Evolutionary conservation across 2,888 invertebrate species (phyloP).

Genomic region (Eupithecia centaureata): DNA sequence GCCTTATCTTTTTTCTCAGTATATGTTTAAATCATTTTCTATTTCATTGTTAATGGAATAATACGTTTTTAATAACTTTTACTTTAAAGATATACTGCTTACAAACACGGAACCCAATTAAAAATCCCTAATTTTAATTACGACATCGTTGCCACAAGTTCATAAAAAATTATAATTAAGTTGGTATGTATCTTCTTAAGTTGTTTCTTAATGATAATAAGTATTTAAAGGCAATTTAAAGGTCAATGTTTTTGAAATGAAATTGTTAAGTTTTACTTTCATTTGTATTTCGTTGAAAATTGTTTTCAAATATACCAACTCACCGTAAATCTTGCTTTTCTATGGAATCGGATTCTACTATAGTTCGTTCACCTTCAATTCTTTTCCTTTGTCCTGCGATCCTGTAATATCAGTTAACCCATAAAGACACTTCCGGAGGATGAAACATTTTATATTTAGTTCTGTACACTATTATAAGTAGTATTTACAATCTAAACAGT

Average conservation of each 20-base stretch:
- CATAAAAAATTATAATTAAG: conserved; percentile 12
- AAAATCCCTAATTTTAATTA: conserved; percentile 30
- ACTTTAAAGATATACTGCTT: conserved; percentile 40
- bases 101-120: conserved; percentile 41
- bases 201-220: neutral
- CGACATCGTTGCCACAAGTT: conserved; percentile 22
- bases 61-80: conserved; percentile 7
- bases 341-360: neutral
- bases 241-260: neutral
- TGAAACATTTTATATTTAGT: too few species aligned
- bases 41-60: too few species aligned
- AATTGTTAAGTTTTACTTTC: too few species aligned
- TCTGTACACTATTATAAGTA: too few species aligned
- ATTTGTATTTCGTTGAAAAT: neutral
- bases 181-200: neutral
- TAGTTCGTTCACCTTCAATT: neutral
- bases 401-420: neutral
- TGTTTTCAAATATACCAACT: neutral
- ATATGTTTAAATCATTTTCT: too few species aligned
- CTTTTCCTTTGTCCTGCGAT: neutral
- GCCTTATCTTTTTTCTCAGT: too few species aligned
- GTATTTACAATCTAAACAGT: too few species aligned
- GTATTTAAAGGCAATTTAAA: neutral
- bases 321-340: neutral
- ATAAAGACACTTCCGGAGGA: neutral